Conservation (phyloP, 2,888 invertebrate genomes). For the Cremastinae sp. region DNA sequence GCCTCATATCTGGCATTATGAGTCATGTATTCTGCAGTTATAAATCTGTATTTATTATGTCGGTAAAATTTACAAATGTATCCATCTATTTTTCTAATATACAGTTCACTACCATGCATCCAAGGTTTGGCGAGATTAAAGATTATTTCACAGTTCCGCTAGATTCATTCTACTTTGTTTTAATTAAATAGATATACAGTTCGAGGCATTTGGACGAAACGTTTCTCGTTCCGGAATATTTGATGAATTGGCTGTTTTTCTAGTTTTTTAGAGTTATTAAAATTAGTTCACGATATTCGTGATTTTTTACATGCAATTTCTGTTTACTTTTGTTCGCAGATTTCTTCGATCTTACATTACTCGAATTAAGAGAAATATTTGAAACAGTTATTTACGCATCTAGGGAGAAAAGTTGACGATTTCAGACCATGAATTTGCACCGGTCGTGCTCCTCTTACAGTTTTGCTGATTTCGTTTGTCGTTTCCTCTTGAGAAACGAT, state of each 20-base stretch:
- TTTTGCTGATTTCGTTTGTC: too few relatives aligned
- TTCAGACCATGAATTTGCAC: too few relatives aligned
- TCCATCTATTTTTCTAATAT: conserved; percentile 63
- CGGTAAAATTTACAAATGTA: conserved; percentile 76
- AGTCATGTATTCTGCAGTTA: conserved; percentile 66
- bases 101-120: conserved; percentile 22
- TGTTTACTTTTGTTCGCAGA: conserved; percentile 29
- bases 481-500: too few relatives aligned
- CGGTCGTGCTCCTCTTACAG: too few relatives aligned
- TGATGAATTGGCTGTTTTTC: conserved; percentile 1
- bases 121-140: conserved; percentile 42
- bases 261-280: conserved; percentile 5
- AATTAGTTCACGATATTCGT: conserved; percentile 15
- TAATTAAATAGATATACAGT: conserved; percentile 32
- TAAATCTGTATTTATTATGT: conserved; percentile 76
- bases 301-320: conserved; percentile 17
- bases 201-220: conserved; percentile 13
- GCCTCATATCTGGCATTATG: too few relatives aligned
- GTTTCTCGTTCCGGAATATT: conserved; percentile 11
- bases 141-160: conserved; percentile 33
- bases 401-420: too few relatives aligned
- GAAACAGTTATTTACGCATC: too few relatives aligned
- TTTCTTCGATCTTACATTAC: too few relatives aligned
- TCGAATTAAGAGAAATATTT: too few relatives aligned
- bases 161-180: conserved; percentile 26